Conservation (phyloP, 2,888 invertebrate genomes). For the Drosophila austrosaltans region DNA sequence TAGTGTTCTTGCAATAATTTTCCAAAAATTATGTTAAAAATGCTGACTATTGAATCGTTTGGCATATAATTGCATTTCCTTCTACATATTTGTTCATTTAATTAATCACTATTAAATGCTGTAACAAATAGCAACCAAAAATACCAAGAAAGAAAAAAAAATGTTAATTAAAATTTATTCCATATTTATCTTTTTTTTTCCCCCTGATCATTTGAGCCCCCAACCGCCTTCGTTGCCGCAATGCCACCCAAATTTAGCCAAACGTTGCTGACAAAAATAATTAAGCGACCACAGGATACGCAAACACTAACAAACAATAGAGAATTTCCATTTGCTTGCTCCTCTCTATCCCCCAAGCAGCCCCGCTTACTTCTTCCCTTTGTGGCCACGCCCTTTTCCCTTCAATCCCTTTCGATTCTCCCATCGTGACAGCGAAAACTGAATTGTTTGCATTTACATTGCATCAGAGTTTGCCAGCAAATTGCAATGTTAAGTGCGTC, state of each 20-base stretch:
- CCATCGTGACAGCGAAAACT: constrained; percentile 14
- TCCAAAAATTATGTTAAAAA: background rate
- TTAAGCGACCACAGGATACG: constrained; percentile 59
- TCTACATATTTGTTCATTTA: constrained; percentile 26
- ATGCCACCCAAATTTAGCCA: constrained; percentile 28
- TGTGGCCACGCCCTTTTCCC: background rate
- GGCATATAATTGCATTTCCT: background rate
- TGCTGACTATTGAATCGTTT: constrained; percentile 6
- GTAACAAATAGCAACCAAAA: constrained; percentile 22
- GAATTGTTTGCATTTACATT: constrained; percentile 55
- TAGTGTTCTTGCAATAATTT: too few relatives aligned
- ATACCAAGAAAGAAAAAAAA: constrained; percentile 10
- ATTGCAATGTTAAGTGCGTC: constrained; percentile 71
- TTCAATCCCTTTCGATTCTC: background rate
- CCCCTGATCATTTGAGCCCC: background rate
- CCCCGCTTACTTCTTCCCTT: too few relatives aligned
- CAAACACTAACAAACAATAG: constrained; percentile 49
- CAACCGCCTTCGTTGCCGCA: background rate
- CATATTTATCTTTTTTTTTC: constrained; percentile 22
- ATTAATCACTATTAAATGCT: constrained; percentile 53
- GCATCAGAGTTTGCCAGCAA: constrained; percentile 51
- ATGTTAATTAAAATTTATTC: constrained; percentile 30
- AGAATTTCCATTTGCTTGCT: constrained; percentile 27
- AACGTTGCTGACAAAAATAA: constrained; percentile 62
- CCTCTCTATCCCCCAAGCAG: background rate